Evolutionary conservation across 2,797 vertebrate species (phyloP).

Genomic region (Manis javanica): DNA sequence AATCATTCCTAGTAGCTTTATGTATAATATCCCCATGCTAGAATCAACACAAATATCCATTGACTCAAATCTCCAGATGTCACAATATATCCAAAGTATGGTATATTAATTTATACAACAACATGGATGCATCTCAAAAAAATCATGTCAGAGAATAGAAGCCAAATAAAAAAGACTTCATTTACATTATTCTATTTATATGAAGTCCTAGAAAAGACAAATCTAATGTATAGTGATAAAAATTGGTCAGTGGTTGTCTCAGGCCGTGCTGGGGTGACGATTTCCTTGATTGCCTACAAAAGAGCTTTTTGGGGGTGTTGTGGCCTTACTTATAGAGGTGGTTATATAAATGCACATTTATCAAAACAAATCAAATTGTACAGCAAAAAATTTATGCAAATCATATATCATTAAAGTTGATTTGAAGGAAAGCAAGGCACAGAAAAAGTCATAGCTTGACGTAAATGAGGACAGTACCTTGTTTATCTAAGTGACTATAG

Average conservation of each 20-base stretch:
- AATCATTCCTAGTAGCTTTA: neutral
- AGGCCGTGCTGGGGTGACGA: neutral
- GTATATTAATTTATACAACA: neutral
- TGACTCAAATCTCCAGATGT: neutral
- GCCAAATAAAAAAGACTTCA: neutral
- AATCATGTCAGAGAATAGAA: neutral
- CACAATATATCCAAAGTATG: neutral
- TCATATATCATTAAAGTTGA: neutral
- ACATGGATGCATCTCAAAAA: neutral
- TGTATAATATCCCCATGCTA: neutral
- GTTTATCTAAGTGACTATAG: neutral
- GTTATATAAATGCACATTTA: neutral
- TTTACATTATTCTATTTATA: neutral
- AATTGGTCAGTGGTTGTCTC: neutral
- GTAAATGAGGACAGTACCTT: neutral
- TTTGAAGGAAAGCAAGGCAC: neutral
- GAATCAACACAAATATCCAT: neutral
- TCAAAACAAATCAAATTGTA: neutral
- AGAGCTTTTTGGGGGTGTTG: neutral
- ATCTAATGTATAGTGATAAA: neutral
- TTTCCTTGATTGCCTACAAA: neutral
- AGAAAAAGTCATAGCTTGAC: neutral
- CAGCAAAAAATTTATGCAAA: neutral
- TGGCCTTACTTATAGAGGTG: neutral
- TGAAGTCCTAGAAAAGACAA: neutral